Evolutionary conservation across 1,140 invertebrate genomes (phyloP).

Genomic region (Cherax destructor): DNA sequence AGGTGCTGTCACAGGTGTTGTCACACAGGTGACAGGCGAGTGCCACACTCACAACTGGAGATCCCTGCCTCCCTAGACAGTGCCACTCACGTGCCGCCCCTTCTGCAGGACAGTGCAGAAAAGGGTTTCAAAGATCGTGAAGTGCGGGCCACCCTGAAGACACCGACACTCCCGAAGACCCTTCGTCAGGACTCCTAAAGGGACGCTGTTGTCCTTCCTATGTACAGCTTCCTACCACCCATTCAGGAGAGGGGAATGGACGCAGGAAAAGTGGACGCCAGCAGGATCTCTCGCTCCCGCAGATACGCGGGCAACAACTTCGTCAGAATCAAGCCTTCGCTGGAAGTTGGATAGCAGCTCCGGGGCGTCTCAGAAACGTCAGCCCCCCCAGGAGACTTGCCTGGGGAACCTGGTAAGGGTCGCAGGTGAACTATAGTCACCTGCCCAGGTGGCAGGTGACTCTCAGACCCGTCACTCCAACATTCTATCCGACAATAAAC

Average conservation of each 20-base stretch:
- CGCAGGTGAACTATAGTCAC: conserved; percentile 2
- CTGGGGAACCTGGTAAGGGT: neutral
- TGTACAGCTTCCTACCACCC: neutral
- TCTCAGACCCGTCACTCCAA: neutral
- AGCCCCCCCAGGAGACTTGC: neutral
- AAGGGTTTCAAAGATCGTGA: too few species aligned
- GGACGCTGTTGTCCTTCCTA: neutral
- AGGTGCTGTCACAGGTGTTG: too few species aligned
- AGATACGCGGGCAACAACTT: too few species aligned
- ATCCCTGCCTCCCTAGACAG: neutral
- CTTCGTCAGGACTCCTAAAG: neutral
- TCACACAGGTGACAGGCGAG: too few species aligned
- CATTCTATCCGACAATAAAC: neutral
- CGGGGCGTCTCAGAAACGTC: neutral
- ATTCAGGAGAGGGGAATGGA: neutral
- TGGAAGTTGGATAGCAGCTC: too few species aligned
- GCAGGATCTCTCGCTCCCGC: neutral
- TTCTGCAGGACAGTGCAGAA: too few species aligned
- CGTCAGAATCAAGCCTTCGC: too few species aligned
- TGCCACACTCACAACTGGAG: too few species aligned
- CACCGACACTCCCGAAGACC: neutral
- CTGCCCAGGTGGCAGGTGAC: neutral
- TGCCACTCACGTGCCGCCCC: neutral
- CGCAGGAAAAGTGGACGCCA: neutral
- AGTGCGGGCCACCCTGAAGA: too few species aligned